Conservation (phyloP, 2,797 vertebrate genomes). For the Varecia variegata region DNA sequence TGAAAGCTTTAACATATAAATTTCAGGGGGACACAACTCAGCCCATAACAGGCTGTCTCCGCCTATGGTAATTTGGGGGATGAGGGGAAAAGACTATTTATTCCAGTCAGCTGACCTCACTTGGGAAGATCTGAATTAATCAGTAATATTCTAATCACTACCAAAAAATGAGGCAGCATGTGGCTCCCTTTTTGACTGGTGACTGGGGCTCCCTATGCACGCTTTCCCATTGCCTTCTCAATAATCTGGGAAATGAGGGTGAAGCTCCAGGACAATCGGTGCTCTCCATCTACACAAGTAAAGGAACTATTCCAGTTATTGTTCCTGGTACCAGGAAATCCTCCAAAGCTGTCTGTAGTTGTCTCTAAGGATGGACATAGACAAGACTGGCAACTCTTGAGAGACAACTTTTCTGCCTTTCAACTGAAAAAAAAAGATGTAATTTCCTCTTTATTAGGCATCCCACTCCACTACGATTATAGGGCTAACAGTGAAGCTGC, state of each 20-base stretch:
- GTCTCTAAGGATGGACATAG: not conserved
- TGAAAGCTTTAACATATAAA: not conserved
- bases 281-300: not conserved
- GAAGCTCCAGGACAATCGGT: not conserved
- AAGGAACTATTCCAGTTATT: not conserved
- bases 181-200: not conserved
- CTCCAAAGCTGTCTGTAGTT: not conserved
- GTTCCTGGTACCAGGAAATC: not conserved
- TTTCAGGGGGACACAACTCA: not conserved
- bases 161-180: not conserved
- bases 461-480: not conserved
- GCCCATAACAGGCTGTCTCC: not conserved
- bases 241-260: not conserved
- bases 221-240: not conserved
- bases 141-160: not conserved
- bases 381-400: not conserved
- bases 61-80: not conserved
- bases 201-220: fast-evolving
- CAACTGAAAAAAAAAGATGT: not conserved
- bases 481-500: slow-evolving; percentile 21
- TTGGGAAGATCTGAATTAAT: not conserved
- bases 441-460: not conserved
- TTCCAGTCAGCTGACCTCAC: not conserved
- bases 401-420: not conserved
- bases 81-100: not conserved